Evolutionary conservation across 2,113 vertebrate species (phyloP).

Genomic region (Pica pica): DNA sequence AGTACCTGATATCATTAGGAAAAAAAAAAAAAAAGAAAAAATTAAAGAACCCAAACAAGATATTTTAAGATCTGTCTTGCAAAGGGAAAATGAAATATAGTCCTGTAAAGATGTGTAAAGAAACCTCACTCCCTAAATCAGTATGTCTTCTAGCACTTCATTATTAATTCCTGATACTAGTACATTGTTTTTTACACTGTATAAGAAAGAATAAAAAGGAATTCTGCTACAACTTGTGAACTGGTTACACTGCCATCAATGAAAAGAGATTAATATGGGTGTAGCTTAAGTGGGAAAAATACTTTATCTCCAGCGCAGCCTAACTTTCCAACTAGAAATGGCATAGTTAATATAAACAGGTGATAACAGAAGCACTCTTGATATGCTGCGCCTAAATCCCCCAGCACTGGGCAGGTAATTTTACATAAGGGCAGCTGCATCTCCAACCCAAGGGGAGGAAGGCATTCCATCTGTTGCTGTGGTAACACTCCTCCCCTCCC

Average conservation of each 20-base stretch:
- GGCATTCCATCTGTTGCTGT: neutral
- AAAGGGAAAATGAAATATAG: neutral
- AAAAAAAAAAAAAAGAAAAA: neutral
- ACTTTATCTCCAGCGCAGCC: neutral
- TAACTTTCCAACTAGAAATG: neutral
- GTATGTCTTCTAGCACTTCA: neutral
- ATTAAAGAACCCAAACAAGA: neutral
- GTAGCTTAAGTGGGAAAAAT: neutral
- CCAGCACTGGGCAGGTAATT: neutral
- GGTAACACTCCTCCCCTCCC: conserved; percentile 23
- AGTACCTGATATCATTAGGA: neutral
- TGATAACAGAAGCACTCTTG: neutral
- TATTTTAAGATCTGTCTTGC: neutral
- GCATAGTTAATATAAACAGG: neutral
- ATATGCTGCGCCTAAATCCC: neutral
- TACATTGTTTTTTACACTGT: neutral
- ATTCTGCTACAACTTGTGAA: neutral
- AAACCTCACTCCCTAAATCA: neutral
- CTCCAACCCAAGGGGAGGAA: neutral
- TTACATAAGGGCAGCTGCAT: neutral
- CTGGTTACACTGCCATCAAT: neutral
- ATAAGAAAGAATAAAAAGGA: neutral
- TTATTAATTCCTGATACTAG: neutral
- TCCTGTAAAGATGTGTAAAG: neutral
- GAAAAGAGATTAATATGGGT: neutral